These are phyloP conservation scores for Gobius niger DNA, from an alignment of 2,113 vertebrate genomes.

Conservation along the genomic window DNA sequence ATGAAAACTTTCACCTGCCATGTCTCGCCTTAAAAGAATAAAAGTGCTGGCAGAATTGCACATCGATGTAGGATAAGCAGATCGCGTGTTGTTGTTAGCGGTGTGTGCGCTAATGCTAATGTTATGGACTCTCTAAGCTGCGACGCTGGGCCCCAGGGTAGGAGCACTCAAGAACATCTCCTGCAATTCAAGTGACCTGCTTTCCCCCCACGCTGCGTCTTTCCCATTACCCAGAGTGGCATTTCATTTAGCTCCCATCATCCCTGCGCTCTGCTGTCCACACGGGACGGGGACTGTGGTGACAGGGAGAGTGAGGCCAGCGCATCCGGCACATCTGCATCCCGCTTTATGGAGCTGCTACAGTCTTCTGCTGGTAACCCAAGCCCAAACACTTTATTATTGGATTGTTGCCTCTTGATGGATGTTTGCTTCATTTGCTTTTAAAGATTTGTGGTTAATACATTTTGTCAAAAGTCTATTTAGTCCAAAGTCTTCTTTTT, in stretches of 20 bases:
- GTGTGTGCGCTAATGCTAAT: constrained; percentile 36
- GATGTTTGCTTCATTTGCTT: too few species aligned
- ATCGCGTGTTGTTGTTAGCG: too few species aligned
- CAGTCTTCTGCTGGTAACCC: too few species aligned
- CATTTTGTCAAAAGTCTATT: too few species aligned
- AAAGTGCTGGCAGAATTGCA: too few species aligned
- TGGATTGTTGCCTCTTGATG: too few species aligned
- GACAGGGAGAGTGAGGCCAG: constrained; percentile 15
- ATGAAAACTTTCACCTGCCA: too few species aligned
- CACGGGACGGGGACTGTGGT: constrained; percentile 20
- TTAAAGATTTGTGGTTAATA: too few species aligned
- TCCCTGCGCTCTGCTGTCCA: constrained; percentile 53
- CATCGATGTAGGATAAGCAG: too few species aligned
- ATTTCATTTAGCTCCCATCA: constrained; percentile 71
- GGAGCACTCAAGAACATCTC: constrained; percentile 71
- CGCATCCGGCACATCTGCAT: constrained; percentile 22
- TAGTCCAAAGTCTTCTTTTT: too few species aligned
- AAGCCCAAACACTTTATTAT: too few species aligned
- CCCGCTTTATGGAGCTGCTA: constrained; percentile 2
- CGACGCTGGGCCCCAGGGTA: constrained; percentile 51
- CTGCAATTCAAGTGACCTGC: constrained; percentile 72
- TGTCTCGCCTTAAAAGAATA: too few species aligned
- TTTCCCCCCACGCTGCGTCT: constrained; percentile 48
- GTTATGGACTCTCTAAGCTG: constrained; percentile 55
- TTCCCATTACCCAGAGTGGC: constrained; percentile 70